Conservation (phyloP, 2,797 vertebrate species). For the Lepus townsendii region DNA sequence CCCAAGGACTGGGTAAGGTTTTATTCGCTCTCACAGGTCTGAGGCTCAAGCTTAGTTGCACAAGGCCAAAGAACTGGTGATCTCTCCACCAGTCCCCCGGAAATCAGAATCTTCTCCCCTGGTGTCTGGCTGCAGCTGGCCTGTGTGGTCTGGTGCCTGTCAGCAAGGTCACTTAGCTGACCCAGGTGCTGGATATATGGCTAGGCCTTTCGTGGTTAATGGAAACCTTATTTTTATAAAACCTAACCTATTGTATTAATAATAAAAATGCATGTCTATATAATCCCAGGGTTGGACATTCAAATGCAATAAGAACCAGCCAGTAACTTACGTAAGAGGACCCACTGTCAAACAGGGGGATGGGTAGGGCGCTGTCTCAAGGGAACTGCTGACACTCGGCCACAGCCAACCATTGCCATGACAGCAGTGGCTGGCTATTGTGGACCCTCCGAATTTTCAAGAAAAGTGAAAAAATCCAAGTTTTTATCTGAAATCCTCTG, state of each 20-base stretch:
- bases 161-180: neutral
- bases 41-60: neutral
- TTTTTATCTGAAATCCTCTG: neutral
- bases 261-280: neutral
- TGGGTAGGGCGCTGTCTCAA: no score
- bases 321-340: neutral
- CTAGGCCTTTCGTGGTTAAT: neutral
- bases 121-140: neutral
- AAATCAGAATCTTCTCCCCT: neutral
- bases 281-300: neutral
- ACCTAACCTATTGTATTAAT: neutral
- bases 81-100: rapidly evolving
- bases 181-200: neutral
- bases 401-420: rapidly evolving
- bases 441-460: neutral
- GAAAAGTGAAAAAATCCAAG: neutral
- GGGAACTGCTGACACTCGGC: rapidly evolving
- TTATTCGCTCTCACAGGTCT: neutral
- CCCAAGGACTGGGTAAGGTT: neutral
- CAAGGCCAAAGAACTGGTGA: neutral
- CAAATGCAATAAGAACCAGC: neutral
- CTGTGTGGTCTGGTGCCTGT: neutral
- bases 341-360: rapidly evolving
- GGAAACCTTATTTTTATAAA: neutral
- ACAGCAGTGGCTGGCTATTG: neutral